Evolutionary conservation across 2,888 invertebrate genomes (phyloP).

Genomic region (Neoitamus cyanurus): DNA sequence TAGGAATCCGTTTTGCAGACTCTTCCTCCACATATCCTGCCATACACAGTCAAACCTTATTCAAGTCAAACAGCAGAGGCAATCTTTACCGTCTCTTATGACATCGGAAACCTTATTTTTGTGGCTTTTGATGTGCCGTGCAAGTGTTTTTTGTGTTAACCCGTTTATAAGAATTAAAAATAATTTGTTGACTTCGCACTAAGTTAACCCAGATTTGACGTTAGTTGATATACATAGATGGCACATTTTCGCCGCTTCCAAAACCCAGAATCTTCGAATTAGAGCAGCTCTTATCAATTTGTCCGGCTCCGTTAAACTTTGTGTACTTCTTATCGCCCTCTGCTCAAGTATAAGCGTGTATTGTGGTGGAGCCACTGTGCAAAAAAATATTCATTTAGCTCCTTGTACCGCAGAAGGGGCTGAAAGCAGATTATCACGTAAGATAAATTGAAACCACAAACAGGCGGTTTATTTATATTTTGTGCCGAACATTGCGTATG

Average conservation of each 20-base stretch:
- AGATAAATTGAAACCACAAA: neutral
- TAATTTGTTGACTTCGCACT: no score
- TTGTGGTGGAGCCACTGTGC: neutral
- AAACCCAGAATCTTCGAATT: neutral
- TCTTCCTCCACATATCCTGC: no score
- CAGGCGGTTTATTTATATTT: neutral
- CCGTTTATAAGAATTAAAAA: no score
- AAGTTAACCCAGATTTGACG: neutral
- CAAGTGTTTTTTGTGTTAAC: no score
- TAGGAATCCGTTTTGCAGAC: no score
- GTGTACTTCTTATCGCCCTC: neutral
- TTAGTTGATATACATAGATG: neutral
- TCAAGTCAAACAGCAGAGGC: no score
- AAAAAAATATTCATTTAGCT: neutral
- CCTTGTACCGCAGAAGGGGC: neutral
- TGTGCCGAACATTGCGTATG: neutral
- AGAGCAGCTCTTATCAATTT: neutral
- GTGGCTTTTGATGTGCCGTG: no score
- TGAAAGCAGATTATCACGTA: neutral
- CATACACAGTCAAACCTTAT: no score
- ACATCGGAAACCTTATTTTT: no score
- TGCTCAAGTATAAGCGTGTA: neutral
- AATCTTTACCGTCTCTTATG: no score
- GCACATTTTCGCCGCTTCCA: neutral
- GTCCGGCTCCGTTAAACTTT: neutral